Conservation (phyloP, 1,140 invertebrate genomes). For the Drosophila pseudoananassae region DNA sequence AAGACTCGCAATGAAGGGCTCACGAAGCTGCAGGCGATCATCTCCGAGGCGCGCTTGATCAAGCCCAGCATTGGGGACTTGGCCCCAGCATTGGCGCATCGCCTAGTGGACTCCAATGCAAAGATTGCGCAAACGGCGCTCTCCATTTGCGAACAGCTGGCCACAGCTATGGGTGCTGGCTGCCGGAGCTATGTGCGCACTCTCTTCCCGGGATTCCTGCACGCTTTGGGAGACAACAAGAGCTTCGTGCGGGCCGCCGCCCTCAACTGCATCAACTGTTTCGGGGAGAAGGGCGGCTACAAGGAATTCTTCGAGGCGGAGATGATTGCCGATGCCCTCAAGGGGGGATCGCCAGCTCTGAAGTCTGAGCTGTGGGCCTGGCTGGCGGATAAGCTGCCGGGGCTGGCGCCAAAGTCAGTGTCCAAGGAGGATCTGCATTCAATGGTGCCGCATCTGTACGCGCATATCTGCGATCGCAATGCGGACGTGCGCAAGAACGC, state of each 20-base stretch:
- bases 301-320: conserved; percentile 93
- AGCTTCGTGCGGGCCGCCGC: conserved; percentile 91
- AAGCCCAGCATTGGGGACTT: conserved; percentile 93
- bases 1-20: conserved; percentile 87
- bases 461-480: conserved; percentile 95
- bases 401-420: conserved; percentile 88
- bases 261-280: conserved; percentile 92
- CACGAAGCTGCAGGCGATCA: conserved; percentile 84
- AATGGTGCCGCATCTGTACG: conserved; percentile 92
- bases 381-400: conserved; percentile 92
- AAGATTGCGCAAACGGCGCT: conserved; percentile 94
- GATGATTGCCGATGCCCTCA: conserved; percentile 94
- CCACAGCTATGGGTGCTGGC: conserved; percentile 91
- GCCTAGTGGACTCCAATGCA: conserved; percentile 95
- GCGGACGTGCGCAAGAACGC: conserved; percentile 95
- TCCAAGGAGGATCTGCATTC: conserved; percentile 92
- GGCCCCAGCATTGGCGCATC: conserved; percentile 89
- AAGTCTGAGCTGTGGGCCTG: conserved; percentile 93
- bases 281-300: conserved; percentile 91
- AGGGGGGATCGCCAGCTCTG: conserved; percentile 92
- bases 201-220: conserved; percentile 93
- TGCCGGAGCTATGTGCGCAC: conserved; percentile 91
- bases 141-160: conserved; percentile 91
- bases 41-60: conserved; percentile 91
- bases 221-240: conserved; percentile 89